Conservation (phyloP, 2,113 vertebrate genomes). For the Zingel zingel region DNA sequence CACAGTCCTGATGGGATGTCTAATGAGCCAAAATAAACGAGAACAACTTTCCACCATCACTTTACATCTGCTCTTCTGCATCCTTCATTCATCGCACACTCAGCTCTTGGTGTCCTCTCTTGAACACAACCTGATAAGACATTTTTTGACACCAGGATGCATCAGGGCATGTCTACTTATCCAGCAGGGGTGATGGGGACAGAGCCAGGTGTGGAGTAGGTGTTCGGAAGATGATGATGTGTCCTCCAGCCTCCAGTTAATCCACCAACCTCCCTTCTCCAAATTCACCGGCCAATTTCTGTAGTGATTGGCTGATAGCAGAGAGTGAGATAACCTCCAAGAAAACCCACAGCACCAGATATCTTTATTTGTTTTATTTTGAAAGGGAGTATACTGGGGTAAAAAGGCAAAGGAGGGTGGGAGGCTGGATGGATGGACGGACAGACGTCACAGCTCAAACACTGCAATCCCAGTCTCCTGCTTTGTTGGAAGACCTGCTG, state of each 20-base stretch:
- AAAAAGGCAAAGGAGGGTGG: not conserved
- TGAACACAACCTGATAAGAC: conserved; percentile 13
- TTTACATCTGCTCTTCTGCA: not conserved
- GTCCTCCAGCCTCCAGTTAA: conserved; percentile 19
- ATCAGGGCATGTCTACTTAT: conserved; percentile 7
- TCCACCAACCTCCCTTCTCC: conserved; percentile 15
- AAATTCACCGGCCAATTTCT: conserved; percentile 9
- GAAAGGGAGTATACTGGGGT: not conserved
- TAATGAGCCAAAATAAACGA: not conserved
- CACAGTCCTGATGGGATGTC: not conserved
- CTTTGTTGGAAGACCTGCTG: conserved; percentile 18
- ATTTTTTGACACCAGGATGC: conserved; percentile 32
- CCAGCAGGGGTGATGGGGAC: conserved; percentile 9
- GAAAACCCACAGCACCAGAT: not conserved
- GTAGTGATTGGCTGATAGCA: conserved; percentile 23
- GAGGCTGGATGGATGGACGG: not conserved
- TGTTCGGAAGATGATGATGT: conserved; percentile 14
- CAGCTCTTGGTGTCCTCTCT: not conserved
- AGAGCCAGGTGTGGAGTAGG: conserved; percentile 17
- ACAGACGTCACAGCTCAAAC: conserved; percentile 3
- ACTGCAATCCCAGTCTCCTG: conserved; percentile 23
- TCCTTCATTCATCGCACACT: not conserved
- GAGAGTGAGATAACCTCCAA: conserved; percentile 1
- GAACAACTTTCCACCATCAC: conserved; percentile 7
- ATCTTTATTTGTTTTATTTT: not conserved